These are phyloP conservation scores for Halcyon malimbica DNA, from an alignment of 2,113 vertebrate genomes.

Conservation along the genomic window DNA sequence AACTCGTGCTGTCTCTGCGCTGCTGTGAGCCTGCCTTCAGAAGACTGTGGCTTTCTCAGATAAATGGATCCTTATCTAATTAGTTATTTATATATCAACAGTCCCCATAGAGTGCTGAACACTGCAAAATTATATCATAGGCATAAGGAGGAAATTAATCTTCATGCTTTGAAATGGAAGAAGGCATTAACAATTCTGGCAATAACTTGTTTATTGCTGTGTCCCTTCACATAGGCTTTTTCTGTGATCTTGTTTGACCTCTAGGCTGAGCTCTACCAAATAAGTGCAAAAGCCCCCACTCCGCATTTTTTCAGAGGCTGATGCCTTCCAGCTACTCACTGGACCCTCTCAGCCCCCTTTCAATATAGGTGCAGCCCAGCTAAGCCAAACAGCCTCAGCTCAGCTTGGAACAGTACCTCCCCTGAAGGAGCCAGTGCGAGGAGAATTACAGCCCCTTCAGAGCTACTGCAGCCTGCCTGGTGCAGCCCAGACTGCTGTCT, in stretches of 20 bases:
- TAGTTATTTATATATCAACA: constrained; percentile 25
- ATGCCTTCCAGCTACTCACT: background rate
- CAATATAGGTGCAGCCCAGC: background rate
- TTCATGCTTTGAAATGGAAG: constrained; percentile 7
- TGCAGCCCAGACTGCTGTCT: background rate
- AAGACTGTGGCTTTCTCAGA: background rate
- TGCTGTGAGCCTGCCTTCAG: background rate
- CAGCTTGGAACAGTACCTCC: background rate
- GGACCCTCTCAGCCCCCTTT: accelerated
- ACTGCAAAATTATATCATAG: background rate
- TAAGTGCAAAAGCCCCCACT: background rate
- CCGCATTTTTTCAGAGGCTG: background rate
- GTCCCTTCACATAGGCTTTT: background rate
- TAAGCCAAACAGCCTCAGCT: background rate
- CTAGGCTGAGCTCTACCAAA: background rate
- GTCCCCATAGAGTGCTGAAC: background rate
- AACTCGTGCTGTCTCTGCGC: background rate
- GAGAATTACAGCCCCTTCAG: background rate
- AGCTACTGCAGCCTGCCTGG: background rate
- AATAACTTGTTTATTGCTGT: background rate
- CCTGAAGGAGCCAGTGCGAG: background rate
- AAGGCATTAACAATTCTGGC: background rate
- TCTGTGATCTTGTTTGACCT: background rate
- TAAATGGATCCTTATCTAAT: constrained; percentile 44
- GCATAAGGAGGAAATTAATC: constrained; percentile 14